A percentile compares a stretch with the other conserved stretches of the same genome.
These are phyloP conservation scores for Iphiclides podalirius DNA, from an alignment of 2,888 invertebrate genomes.

Conservation along the genomic window DNA sequence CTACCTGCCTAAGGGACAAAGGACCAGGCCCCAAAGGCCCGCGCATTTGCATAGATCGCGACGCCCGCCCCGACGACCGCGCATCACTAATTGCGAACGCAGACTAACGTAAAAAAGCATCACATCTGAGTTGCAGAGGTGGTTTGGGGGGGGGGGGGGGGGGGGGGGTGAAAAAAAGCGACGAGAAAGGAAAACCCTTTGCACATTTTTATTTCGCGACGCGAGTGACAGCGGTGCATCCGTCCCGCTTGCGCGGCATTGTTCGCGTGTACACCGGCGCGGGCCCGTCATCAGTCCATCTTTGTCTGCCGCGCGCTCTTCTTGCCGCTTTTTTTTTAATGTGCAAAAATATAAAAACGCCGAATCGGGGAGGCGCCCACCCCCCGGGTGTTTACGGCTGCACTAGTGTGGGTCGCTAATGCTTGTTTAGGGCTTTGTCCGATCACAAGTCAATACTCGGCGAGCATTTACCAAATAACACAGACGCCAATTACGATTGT, in stretches of 20 bases:
- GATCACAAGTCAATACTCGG: conserved; percentile 75
- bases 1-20: conserved; percentile 32
- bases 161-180: neutral
- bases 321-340: conserved; percentile 62
- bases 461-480: conserved; percentile 32
- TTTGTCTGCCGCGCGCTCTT: conserved; percentile 74
- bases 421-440: conserved; percentile 74
- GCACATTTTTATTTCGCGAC: conserved; percentile 77
- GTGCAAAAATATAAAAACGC: conserved; percentile 80
- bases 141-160: too few species aligned
- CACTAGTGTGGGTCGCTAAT: conserved; percentile 68
- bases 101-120: conserved; percentile 78
- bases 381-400: conserved; percentile 43
- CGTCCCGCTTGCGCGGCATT: conserved; percentile 71
- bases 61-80: too few species aligned
- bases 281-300: conserved; percentile 76
- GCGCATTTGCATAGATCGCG: conserved; percentile 66
- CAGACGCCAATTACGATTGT: neutral
- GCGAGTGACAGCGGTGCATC: conserved; percentile 68
- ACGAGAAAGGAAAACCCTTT: conserved; percentile 68
- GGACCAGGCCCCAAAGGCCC: conserved; percentile 27
- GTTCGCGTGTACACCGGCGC: conserved; percentile 46
- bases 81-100: conserved; percentile 79
- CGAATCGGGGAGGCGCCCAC: conserved; percentile 55
- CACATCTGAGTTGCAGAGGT: conserved; percentile 68